Percentiles rank a stretch among this genome's conserved stretches.
Evolutionary conservation across 2,888 invertebrate species (phyloP).

Genomic region (Sthenelais limicola): DNA sequence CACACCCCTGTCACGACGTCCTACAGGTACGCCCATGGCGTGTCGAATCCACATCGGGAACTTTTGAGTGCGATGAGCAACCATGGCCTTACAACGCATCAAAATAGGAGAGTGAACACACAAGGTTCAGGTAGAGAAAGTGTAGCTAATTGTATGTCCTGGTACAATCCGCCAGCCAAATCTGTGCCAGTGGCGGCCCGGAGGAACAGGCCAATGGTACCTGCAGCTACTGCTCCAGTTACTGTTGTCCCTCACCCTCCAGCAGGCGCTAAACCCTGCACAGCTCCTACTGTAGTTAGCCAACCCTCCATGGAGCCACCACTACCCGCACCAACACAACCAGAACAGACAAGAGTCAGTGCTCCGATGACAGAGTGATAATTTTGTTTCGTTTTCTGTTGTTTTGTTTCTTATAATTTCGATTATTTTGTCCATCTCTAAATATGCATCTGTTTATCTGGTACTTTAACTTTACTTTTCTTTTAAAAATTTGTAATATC

Average conservation of each 20-base stretch:
- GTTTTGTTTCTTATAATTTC: too few relatives aligned
- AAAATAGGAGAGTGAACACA: conserved; percentile 7
- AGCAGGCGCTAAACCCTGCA: background rate
- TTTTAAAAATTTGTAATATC: too few relatives aligned
- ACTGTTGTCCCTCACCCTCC: conserved; percentile 15
- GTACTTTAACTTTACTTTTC: too few relatives aligned
- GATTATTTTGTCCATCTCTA: too few relatives aligned
- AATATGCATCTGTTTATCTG: too few relatives aligned
- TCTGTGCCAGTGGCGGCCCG: conserved; percentile 16
- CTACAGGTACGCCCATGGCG: conserved; percentile 66
- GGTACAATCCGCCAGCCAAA: conserved; percentile 29
- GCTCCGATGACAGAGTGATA: too few relatives aligned
- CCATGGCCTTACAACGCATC: conserved; percentile 1
- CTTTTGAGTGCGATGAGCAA: conserved; percentile 33
- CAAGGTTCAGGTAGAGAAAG: conserved; percentile 13
- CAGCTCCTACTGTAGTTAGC: background rate
- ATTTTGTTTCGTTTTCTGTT: too few relatives aligned
- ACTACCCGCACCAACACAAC: too few relatives aligned
- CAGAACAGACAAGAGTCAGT: too few relatives aligned
- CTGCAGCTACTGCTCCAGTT: conserved; percentile 8
- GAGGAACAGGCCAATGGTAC: conserved; percentile 3
- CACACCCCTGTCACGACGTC: conserved; percentile 58
- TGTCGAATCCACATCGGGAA: conserved; percentile 57
- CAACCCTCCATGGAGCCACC: too few relatives aligned
- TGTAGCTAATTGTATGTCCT: conserved; percentile 25